phyloP scores from a whole-genome alignment of 2,113 vertebrate genomes.

The Megaceryle maxima region DNA sequence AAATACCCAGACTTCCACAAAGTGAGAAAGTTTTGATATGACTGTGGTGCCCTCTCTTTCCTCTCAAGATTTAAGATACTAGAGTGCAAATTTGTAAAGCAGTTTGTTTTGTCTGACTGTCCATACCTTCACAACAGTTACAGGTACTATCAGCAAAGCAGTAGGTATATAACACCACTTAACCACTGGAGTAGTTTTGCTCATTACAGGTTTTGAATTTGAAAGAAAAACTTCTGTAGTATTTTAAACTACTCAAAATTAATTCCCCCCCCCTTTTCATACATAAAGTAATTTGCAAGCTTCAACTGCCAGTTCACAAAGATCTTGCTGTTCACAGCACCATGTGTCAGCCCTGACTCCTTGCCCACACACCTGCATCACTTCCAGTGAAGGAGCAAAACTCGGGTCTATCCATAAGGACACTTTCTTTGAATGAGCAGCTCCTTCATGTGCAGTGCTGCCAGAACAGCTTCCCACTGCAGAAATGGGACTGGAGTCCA shows the following conservation, averaged over 20 bases:
- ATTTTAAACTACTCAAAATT: not conserved
- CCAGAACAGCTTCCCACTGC: not conserved
- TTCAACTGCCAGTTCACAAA: not conserved
- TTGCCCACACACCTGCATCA: accelerated
- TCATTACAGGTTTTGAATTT: not conserved
- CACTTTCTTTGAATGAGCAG: not conserved
- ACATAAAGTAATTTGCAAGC: not conserved
- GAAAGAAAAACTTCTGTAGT: not conserved
- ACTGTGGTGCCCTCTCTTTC: not conserved
- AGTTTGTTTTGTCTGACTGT: not conserved
- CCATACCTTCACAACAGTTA: not conserved
- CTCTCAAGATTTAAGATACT: not conserved
- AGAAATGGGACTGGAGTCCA: not conserved
- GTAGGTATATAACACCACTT: not conserved
- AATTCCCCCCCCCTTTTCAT: not conserved
- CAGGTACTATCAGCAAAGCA: not conserved
- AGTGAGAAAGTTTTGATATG: not conserved
- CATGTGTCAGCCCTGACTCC: not conserved
- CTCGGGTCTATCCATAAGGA: not conserved
- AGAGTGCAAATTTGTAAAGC: not conserved
- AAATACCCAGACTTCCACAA: not conserved
- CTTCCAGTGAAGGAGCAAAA: not conserved
- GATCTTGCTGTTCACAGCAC: not conserved
- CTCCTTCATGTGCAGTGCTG: accelerated
- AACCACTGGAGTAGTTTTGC: not conserved